Conservation (phyloP, 2,113 vertebrate genomes). For the Lepidiolamprologus cunningtoni region DNA sequence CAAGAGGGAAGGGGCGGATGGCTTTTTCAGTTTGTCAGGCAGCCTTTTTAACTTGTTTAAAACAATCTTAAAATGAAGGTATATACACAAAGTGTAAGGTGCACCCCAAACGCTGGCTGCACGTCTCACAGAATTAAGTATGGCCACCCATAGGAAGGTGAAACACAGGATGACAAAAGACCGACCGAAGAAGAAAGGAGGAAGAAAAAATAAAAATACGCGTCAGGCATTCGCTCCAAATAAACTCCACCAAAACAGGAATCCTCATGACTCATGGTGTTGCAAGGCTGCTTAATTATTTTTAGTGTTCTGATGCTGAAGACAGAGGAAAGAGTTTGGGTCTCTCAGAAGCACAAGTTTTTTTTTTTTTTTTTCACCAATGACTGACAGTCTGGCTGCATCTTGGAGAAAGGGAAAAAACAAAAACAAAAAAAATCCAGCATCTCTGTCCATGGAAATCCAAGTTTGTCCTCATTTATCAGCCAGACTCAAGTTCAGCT, state of each 20-base stretch:
- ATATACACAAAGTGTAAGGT: slow-evolving; percentile 72
- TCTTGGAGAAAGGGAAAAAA: slow-evolving; percentile 2
- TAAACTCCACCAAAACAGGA: slow-evolving; percentile 40
- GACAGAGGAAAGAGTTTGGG: slow-evolving; percentile 72
- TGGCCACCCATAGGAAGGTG: slow-evolving; percentile 58
- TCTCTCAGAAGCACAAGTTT: slow-evolving; percentile 70
- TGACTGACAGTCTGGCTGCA: slow-evolving; percentile 53
- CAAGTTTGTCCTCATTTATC: slow-evolving; percentile 35
- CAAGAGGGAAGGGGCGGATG: neutral
- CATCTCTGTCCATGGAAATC: slow-evolving; percentile 57
- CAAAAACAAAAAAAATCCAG: slow-evolving; percentile 28
- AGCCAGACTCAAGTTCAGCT: slow-evolving; percentile 36
- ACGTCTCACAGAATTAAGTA: slow-evolving; percentile 45
- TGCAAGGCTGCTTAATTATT: slow-evolving; percentile 39
- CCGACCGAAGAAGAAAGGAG: neutral
- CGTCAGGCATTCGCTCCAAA: neutral
- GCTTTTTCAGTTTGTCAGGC: slow-evolving; percentile 51
- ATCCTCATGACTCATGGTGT: slow-evolving; percentile 50
- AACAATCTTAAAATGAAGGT: slow-evolving; percentile 80
- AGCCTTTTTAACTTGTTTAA: slow-evolving; percentile 71
- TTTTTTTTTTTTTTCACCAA: slow-evolving; percentile 47
- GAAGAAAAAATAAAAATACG: neutral
- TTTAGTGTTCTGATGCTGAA: slow-evolving; percentile 73
- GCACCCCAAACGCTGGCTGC: slow-evolving; percentile 50
- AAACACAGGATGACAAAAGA: slow-evolving; percentile 17